These are phyloP conservation scores for Telenomus remus DNA, from an alignment of 1,140 invertebrate species.

Conservation along the genomic window DNA sequence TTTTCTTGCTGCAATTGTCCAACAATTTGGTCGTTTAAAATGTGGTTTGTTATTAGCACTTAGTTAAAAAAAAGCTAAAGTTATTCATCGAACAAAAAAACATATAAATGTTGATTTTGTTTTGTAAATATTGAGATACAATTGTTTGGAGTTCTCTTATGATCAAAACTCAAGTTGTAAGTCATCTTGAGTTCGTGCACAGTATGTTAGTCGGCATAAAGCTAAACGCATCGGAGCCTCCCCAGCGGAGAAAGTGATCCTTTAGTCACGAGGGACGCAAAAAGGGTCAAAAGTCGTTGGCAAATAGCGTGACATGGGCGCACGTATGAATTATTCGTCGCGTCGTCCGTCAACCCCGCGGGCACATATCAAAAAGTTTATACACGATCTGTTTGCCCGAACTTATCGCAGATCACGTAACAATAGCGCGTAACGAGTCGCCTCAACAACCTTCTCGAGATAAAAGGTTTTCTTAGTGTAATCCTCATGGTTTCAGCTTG, in stretches of 20 bases:
- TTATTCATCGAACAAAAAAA: too few relatives aligned
- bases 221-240: conserved; percentile 33
- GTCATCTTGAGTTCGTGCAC: neutral
- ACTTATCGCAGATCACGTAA: conserved; percentile 60
- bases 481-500: conserved; percentile 51
- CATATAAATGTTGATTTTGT: too few relatives aligned
- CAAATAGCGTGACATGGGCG: conserved; percentile 58
- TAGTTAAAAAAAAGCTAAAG: too few relatives aligned
- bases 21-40: too few relatives aligned
- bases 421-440: conserved; percentile 70
- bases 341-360: conserved; percentile 19
- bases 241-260: conserved; percentile 45
- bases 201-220: conserved; percentile 23
- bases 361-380: conserved; percentile 35
- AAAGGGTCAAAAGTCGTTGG: conserved; percentile 62
- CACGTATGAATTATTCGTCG: conserved; percentile 47
- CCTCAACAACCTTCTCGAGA: conserved; percentile 32
- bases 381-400: conserved; percentile 54
- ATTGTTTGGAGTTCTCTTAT: too few relatives aligned
- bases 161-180: conserved; percentile 5
- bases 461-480: conserved; percentile 61
- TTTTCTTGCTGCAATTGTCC: neutral
- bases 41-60: too few relatives aligned
- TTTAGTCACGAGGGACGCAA: conserved; percentile 45
- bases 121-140: too few relatives aligned